Percentiles rank a stretch among this genome's conserved stretches.
Evolutionary conservation across 2,113 vertebrate genomes (phyloP).

Genomic region (Paratilapia polleni): DNA sequence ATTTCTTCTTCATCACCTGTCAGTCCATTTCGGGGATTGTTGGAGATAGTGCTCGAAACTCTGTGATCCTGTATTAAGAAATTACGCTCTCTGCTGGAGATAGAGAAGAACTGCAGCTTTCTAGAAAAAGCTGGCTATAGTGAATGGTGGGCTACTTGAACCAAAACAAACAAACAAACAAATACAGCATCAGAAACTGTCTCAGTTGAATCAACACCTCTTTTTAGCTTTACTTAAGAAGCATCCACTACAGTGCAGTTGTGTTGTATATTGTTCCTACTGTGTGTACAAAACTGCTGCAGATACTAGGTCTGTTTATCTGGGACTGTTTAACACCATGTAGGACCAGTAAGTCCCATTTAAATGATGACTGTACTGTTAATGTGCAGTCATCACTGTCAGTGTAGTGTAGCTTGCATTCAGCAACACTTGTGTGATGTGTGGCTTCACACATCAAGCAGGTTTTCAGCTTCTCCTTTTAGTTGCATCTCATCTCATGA

Average conservation of each 20-base stretch:
- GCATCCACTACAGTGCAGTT: background rate
- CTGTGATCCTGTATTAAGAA: background rate
- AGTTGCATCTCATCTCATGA: background rate
- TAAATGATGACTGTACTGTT: background rate
- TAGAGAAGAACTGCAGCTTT: background rate
- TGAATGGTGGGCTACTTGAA: background rate
- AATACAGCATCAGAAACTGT: accelerated
- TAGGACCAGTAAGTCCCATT: background rate
- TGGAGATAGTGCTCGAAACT: background rate
- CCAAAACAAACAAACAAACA: background rate
- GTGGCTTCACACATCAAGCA: background rate
- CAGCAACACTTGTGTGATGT: background rate
- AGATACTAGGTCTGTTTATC: background rate
- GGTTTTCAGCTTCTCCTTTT: background rate
- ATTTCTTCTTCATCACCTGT: accelerated
- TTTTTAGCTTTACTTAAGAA: background rate
- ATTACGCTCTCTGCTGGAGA: constrained; percentile 27
- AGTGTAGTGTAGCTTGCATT: background rate
- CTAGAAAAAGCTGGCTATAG: background rate
- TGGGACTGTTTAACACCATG: background rate
- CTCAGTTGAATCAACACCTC: background rate
- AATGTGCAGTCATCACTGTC: background rate
- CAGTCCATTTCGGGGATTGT: background rate
- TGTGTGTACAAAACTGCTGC: background rate
- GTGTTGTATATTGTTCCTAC: background rate